These are phyloP conservation scores for Serrognathus titanus DNA, from an alignment of 2,888 invertebrate genomes.

Conservation along the genomic window DNA sequence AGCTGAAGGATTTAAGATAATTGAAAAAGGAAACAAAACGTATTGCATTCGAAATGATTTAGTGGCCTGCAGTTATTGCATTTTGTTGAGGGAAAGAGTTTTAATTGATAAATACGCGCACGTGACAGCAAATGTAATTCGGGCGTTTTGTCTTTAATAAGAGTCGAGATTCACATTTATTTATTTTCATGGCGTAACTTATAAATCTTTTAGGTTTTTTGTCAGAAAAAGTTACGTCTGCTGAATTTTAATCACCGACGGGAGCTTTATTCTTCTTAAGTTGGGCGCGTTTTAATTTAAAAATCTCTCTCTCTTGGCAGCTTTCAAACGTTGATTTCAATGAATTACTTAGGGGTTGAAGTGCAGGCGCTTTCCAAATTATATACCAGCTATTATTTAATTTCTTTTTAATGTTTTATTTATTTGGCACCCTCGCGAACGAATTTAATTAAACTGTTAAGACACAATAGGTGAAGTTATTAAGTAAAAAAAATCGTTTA, in stretches of 20 bases:
- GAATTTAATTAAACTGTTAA: too few species aligned
- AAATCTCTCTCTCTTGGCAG: too few species aligned
- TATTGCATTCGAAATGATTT: constrained; percentile 44
- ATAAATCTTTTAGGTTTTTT: not conserved
- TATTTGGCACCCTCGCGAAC: too few species aligned
- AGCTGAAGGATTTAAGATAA: constrained; percentile 23
- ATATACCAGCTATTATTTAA: too few species aligned
- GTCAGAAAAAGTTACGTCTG: not conserved
- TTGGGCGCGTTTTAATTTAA: too few species aligned
- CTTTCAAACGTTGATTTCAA: not conserved
- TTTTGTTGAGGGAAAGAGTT: constrained; percentile 32
- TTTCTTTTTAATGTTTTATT: too few species aligned
- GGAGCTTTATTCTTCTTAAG: constrained; percentile 14
- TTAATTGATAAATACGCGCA: constrained; percentile 45
- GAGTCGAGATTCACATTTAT: constrained; percentile 1
- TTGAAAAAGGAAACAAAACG: constrained; percentile 41
- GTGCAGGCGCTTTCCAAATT: too few species aligned
- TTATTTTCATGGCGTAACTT: not conserved
- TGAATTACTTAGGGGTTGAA: not conserved
- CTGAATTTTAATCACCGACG: constrained; percentile 16
- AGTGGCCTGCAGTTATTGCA: constrained; percentile 39
- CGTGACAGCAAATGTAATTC: constrained; percentile 35
- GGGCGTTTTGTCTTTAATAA: constrained; percentile 14
- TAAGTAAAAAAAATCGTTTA: too few species aligned
- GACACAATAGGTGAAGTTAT: too few species aligned